Conservation (phyloP, 2,797 vertebrate species). For the Prionace glauca region DNA sequence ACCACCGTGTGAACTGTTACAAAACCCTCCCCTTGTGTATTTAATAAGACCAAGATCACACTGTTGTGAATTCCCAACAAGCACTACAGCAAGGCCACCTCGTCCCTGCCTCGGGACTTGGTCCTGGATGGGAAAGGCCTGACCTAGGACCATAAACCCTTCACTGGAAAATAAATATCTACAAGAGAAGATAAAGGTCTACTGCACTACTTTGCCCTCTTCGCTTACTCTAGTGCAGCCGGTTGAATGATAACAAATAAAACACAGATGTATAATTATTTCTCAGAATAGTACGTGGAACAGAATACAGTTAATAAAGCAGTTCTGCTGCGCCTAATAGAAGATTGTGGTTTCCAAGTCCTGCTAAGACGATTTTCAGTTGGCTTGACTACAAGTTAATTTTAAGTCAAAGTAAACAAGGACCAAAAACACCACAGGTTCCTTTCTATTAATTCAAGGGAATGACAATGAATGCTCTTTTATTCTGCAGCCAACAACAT, state of each 20-base stretch:
- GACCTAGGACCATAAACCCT: not conserved
- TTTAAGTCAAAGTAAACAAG: not conserved
- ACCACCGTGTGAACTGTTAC: too few species aligned
- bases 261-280: not conserved
- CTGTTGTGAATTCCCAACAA: too few species aligned
- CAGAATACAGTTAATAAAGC: not conserved
- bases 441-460: not conserved
- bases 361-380: not conserved
- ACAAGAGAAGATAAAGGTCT: not conserved
- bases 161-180: not conserved
- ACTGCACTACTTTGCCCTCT: not conserved
- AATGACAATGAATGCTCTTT: not conserved
- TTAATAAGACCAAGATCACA: too few species aligned
- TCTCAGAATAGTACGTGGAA: not conserved
- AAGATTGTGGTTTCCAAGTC: not conserved
- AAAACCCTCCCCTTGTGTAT: too few species aligned
- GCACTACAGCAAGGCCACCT: too few species aligned
- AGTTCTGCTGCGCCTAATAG: not conserved
- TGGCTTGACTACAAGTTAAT: not conserved
- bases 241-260: not conserved
- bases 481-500: not conserved
- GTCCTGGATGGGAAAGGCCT: too few species aligned
- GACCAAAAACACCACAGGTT: not conserved
- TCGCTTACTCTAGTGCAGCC: not conserved
- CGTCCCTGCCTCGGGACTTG: too few species aligned